These are phyloP conservation scores for Subacronicta megacephala DNA, from an alignment of 2,888 invertebrate species.

Conservation along the genomic window DNA sequence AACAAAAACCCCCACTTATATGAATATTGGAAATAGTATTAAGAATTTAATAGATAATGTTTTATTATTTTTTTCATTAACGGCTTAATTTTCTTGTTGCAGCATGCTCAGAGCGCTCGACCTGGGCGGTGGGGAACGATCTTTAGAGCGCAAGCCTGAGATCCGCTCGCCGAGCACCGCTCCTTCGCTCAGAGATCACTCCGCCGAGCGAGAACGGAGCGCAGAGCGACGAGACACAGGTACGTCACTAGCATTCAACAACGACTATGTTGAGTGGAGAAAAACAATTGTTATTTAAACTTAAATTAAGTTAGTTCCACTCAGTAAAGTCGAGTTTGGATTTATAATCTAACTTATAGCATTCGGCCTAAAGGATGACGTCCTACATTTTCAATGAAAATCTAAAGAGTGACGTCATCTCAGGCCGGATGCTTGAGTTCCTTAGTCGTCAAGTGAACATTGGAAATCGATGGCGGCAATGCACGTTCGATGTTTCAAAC, in stretches of 20 bases:
- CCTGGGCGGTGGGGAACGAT: conserved; percentile 79
- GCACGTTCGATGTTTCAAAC: conserved; percentile 61
- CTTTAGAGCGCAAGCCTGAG: conserved; percentile 82
- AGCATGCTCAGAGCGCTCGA: conserved; percentile 95
- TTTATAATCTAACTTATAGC: conserved; percentile 21
- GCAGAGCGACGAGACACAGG: conserved; percentile 82
- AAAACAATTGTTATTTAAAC: neutral
- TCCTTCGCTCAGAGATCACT: conserved; percentile 71
- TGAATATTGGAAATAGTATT: no score
- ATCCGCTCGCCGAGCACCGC: conserved; percentile 83
- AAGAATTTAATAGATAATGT: no score
- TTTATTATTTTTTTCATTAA: no score
- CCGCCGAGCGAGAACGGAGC: conserved; percentile 79
- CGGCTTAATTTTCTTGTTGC: conserved; percentile 70
- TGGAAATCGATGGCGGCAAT: conserved; percentile 74
- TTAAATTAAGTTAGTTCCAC: neutral
- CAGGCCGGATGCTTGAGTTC: conserved; percentile 34
- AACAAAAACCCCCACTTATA: neutral
- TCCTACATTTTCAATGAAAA: neutral
- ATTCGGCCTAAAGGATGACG: conserved; percentile 38
- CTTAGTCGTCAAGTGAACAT: conserved; percentile 56
- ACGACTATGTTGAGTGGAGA: conserved; percentile 28
- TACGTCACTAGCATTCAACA: conserved; percentile 63
- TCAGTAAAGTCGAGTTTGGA: conserved; percentile 27
- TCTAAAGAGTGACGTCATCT: conserved; percentile 5